phyloP scores from a whole-genome alignment of 2,113 vertebrate genomes.

The Megaleporinus macrocephalus region DNA sequence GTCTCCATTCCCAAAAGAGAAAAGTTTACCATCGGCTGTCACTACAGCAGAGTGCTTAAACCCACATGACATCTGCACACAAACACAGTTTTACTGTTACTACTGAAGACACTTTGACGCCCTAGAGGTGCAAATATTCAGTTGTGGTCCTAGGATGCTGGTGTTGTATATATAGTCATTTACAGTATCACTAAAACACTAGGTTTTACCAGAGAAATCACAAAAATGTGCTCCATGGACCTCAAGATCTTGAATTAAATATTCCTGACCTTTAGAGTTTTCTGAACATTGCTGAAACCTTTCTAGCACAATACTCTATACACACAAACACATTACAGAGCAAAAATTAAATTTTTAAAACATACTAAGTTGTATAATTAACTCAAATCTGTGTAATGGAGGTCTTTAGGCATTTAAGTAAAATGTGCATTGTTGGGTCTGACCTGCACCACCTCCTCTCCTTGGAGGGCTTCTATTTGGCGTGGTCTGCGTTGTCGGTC shows the following conservation, averaged over 20 bases:
- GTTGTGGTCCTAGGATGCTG: too few species aligned
- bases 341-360: too few species aligned
- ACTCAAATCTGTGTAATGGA: too few species aligned
- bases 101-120: not conserved
- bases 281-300: too few species aligned
- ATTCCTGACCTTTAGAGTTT: too few species aligned
- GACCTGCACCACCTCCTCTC: conserved; percentile 83
- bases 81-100: not conserved
- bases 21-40: conserved; percentile 81
- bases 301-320: too few species aligned
- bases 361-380: not conserved
- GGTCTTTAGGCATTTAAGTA: not conserved
- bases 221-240: too few species aligned
- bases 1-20: conserved; percentile 83
- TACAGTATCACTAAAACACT: too few species aligned
- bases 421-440: not conserved
- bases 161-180: too few species aligned
- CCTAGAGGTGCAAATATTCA: too few species aligned
- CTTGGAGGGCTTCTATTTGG: conserved; percentile 81
- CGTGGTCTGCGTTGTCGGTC: conserved; percentile 81
- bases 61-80: conserved; percentile 77
- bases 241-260: too few species aligned
- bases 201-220: too few species aligned
- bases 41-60: conserved; percentile 83
- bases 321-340: not conserved